Percentiles rank a stretch among this genome's conserved stretches.
phyloP scores from a whole-genome alignment of 1,140 invertebrate genomes.

The Brachystomella parvula region DNA sequence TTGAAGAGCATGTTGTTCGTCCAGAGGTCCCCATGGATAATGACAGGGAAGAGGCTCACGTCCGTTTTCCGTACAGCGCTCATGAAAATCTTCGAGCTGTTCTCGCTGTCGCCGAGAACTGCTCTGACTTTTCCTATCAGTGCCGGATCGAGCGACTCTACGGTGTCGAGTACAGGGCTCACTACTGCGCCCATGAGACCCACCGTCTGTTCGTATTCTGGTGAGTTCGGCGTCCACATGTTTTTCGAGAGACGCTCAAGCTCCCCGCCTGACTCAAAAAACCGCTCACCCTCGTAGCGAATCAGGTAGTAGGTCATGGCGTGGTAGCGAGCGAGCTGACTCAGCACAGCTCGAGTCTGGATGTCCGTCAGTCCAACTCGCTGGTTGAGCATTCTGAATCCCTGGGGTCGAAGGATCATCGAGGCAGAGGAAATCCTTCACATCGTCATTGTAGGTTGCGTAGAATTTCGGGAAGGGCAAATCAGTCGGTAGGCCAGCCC shows the following conservation, averaged over 20 bases:
- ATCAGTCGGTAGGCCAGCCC: background rate
- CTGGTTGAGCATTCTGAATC: conserved; percentile 32
- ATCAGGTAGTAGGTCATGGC: conserved; percentile 22
- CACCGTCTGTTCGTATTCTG: background rate
- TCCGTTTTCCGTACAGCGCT: conserved; percentile 1
- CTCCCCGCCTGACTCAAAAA: background rate
- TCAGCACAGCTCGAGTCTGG: conserved; percentile 19
- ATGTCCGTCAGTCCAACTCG: conserved; percentile 13
- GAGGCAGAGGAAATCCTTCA: conserved; percentile 27
- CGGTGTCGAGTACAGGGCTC: no score
- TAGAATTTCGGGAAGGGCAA: conserved; percentile 25
- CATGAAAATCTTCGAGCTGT: background rate
- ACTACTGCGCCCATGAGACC: no score
- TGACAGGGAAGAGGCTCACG: conserved; percentile 43
- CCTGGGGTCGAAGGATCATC: conserved; percentile 26
- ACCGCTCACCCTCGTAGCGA: conserved; percentile 7
- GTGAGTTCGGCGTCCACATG: background rate
- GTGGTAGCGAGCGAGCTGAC: conserved; percentile 28
- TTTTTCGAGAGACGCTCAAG: background rate
- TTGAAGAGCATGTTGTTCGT: conserved; percentile 46
- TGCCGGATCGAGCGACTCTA: conserved; percentile 14
- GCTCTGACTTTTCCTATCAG: conserved; percentile 6
- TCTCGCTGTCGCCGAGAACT: background rate
- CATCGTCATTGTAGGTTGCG: conserved; percentile 22
- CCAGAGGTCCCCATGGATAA: conserved; percentile 50